Base-by-base conservation (phyloP, 2,888 invertebrate genomes). In the Rhagonycha lutea region DNA sequence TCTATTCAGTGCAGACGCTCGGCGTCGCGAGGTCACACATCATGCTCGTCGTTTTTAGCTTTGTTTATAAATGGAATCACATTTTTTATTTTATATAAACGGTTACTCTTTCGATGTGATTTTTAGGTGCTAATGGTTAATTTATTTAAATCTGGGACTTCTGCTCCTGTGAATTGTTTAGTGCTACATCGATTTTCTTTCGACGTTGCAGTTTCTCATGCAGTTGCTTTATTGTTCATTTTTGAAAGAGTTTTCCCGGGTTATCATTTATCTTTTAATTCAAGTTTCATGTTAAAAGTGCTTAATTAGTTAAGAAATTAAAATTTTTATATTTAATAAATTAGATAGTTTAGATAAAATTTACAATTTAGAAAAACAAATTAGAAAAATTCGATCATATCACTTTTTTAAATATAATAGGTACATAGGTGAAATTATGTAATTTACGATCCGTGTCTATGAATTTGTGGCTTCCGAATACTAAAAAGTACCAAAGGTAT, bases 391-490 rank as follows among this genome's bases (percentile, higher is more conserved):
- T 29, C 29, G 0, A 11, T 29, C 11, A 29, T 7, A n/a, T 47
- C 5, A n/a, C 7, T 47, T 47, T n/a, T 47, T 7, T 5, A 47
- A 47, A 47, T 47, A 47, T 47, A 47, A n/a, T 18, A 18, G 18
- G 18, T 18, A 18, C 18, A 47, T 47, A 47, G 47, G n/a, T 47
- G n/a, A 47, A 73, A 69, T 65, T 47, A 69, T n/a, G 65, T 24
- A 61, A 18, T 61, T 70, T 70, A 73, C 61, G 18, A 24, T 70
- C 47, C 14, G 23, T 26, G 69, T 83, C 79, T 80, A 84, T 84
- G 84, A 82, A 81, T 81, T 79, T 82, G 76, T 71, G 84, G 77
- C 73, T 83, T 26, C 82, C 79, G 76, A 81, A 79, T 70, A 81
- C 83, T 23, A 28, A 82, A 79, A 74, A 78, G 82, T 71, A 80